phyloP scores from a whole-genome alignment of 1,140 invertebrate genomes.

The Anoplophora glabripennis region DNA sequence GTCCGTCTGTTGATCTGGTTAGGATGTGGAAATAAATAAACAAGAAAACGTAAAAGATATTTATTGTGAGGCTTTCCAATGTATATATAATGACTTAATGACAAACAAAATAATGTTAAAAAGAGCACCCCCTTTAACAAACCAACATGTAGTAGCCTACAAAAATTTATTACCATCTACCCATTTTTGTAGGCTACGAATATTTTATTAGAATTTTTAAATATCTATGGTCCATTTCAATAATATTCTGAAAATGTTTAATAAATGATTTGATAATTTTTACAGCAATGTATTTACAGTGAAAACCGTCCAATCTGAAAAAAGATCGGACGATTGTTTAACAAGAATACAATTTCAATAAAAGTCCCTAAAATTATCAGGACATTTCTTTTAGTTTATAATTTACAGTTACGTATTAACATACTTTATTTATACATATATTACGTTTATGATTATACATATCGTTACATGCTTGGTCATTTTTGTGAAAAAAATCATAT shows the following conservation, averaged over 20 bases:
- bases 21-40: no score
- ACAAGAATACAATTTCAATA: constrained; percentile 25
- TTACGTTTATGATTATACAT: constrained; percentile 25
- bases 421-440: constrained; percentile 25
- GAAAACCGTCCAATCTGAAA: constrained; percentile 23
- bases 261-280: neutral
- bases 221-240: constrained; percentile 29
- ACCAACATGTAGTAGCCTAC: constrained; percentile 27
- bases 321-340: constrained; percentile 20
- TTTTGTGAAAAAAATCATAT: constrained; percentile 28
- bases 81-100: constrained; percentile 23
- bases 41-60: no score
- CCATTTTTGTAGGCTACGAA: constrained; percentile 22
- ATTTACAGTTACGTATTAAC: constrained; percentile 32
- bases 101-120: constrained; percentile 27
- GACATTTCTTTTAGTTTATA: constrained; percentile 7
- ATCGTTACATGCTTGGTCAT: constrained; percentile 30
- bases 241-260: constrained; percentile 18
- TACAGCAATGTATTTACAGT: constrained; percentile 33
- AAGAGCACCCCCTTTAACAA: constrained; percentile 22
- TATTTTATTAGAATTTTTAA: constrained; percentile 12
- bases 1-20: no score
- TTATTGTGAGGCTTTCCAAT: constrained; percentile 15
- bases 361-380: constrained; percentile 1
- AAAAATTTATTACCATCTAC: constrained; percentile 19